A percentile compares a stretch with the other conserved stretches of the same genome.
phyloP scores from a whole-genome alignment of 2,888 invertebrate genomes.

The Andrena hattorfiana region DNA sequence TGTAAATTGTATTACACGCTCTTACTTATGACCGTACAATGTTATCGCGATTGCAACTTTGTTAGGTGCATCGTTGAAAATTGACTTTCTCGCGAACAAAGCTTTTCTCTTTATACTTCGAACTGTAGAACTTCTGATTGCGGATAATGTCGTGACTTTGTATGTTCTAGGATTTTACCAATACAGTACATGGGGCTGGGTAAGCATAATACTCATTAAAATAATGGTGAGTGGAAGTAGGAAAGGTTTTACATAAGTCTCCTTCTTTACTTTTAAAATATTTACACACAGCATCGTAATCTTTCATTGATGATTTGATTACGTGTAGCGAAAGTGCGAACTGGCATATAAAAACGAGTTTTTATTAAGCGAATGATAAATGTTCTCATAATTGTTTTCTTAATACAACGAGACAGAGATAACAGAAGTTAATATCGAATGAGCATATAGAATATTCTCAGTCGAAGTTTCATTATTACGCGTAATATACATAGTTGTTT shows the following conservation, averaged over 20 bases:
- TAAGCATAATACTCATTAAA: constrained; percentile 77
- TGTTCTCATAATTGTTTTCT: neutral
- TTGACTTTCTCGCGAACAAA: no score
- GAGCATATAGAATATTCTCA: neutral
- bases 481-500: neutral
- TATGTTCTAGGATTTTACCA: constrained; percentile 79
- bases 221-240: constrained; percentile 75
- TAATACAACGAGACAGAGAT: neutral
- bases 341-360: neutral
- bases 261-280: constrained; percentile 45
- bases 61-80: no score
- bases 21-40: neutral
- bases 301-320: constrained; percentile 26
- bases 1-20: neutral
- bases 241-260: constrained; percentile 71
- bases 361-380: neutral
- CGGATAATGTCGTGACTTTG: constrained; percentile 61
- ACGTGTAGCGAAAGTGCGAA: neutral
- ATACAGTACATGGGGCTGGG: constrained; percentile 81
- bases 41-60: neutral
- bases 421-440: neutral
- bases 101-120: no score
- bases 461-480: neutral
- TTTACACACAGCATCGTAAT: constrained; percentile 15
- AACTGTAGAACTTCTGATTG: no score